A percentile compares a stretch with the other conserved stretches of the same genome.
These are phyloP conservation scores for Eupeodes luniger DNA, from an alignment of 2,888 invertebrate species.

Conservation along the genomic window DNA sequence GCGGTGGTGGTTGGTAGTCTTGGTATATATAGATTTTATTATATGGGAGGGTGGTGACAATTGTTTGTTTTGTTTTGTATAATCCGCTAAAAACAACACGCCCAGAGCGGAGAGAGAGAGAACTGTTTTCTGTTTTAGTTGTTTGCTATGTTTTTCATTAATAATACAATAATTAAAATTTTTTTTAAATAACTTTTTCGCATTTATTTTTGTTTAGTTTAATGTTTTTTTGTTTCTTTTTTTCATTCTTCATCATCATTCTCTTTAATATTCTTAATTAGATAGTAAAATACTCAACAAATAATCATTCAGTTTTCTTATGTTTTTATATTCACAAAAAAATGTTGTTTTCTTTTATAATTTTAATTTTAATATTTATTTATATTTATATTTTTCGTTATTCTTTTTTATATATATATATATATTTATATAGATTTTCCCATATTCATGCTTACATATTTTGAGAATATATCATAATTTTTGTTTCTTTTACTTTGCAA, in stretches of 20 bases:
- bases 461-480: slow-evolving; percentile 70
- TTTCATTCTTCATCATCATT: slow-evolving; percentile 62
- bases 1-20: slow-evolving; percentile 72
- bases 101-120: slow-evolving; percentile 54
- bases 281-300: slow-evolving; percentile 83
- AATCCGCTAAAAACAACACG: slow-evolving; percentile 63
- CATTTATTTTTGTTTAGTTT: slow-evolving; percentile 66
- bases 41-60: slow-evolving; percentile 66
- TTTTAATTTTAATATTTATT: slow-evolving; percentile 52
- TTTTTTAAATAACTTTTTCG: slow-evolving; percentile 63
- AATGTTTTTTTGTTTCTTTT: slow-evolving; percentile 44
- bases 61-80: slow-evolving; percentile 11
- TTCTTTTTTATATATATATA: slow-evolving; percentile 57
- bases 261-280: slow-evolving; percentile 75
- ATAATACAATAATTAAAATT: slow-evolving; percentile 72
- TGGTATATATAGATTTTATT: slow-evolving; percentile 40
- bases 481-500: slow-evolving; percentile 47
- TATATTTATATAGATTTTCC: slow-evolving; percentile 72
- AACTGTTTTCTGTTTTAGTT: slow-evolving; percentile 36
- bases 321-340: slow-evolving; percentile 71
- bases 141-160: slow-evolving; percentile 52
- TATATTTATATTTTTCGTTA: slow-evolving; percentile 58
- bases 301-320: slow-evolving; percentile 78
- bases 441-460: slow-evolving; percentile 67
- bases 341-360: slow-evolving; percentile 31